These are phyloP conservation scores for Dermatophagoides farinae DNA, from an alignment of 1,140 invertebrate species.

Conservation along the genomic window DNA sequence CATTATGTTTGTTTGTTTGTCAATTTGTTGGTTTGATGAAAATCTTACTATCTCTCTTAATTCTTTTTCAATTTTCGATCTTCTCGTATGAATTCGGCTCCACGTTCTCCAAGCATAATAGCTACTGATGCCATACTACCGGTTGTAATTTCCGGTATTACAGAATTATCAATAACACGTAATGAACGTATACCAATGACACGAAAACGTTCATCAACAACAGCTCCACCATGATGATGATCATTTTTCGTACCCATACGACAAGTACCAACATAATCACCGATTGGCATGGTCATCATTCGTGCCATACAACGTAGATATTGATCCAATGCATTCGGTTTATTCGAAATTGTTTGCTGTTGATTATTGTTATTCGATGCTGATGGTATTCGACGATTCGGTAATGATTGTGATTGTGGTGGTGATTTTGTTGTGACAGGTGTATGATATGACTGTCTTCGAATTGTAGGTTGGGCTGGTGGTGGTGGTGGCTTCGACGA, in stretches of 20 bases:
- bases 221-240: constrained; percentile 40
- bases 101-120: constrained; percentile 74
- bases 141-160: constrained; percentile 34
- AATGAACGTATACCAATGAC: constrained; percentile 21
- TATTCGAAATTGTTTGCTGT: neutral
- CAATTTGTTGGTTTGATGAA: too few relatives aligned
- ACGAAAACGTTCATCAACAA: constrained; percentile 51
- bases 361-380: neutral
- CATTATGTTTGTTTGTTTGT: too few relatives aligned
- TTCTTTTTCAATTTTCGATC: constrained; percentile 26
- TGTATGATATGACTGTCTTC: neutral
- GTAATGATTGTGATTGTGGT: neutral
- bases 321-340: constrained; percentile 40
- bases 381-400: neutral
- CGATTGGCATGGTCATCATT: constrained; percentile 64
- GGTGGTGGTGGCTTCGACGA: neutral
- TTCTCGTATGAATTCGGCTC: constrained; percentile 49
- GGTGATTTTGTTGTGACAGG: neutral
- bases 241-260: constrained; percentile 54
- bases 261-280: constrained; percentile 32
- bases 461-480: neutral
- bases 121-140: constrained; percentile 49
- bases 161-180: constrained; percentile 33
- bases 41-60: neutral
- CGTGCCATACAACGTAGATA: constrained; percentile 67